Evolutionary conservation across 1,140 invertebrate genomes (phyloP).

Genomic region (Aphaenogaster floridana): DNA sequence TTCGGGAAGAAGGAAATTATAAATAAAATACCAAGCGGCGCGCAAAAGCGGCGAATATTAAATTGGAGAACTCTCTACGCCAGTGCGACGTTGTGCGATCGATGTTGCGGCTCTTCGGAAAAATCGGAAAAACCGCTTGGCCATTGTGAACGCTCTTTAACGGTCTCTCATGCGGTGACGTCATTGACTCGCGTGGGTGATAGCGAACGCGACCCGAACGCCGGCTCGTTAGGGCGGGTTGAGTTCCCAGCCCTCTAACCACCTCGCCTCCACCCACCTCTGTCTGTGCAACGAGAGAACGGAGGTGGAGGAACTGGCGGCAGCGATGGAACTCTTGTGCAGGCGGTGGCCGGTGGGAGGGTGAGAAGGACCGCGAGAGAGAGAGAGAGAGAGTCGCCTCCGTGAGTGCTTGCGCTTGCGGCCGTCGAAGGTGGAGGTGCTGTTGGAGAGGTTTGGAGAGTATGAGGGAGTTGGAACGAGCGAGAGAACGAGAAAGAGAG

Average conservation of each 20-base stretch:
- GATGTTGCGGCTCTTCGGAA: not conserved
- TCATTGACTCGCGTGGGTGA: slow-evolving; percentile 74
- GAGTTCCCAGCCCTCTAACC: slow-evolving; percentile 48
- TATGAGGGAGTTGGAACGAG: slow-evolving; percentile 26
- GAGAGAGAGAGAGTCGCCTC: slow-evolving; percentile 60
- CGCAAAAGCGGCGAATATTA: not conserved
- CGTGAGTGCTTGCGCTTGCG: slow-evolving; percentile 64
- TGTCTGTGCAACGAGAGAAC: slow-evolving; percentile 42
- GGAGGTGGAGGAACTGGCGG: slow-evolving; percentile 37
- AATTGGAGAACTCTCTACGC: not conserved
- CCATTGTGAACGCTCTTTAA: slow-evolving; percentile 63
- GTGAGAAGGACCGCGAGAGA: slow-evolving; percentile 42
- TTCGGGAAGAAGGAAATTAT: not conserved
- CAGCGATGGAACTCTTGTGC: slow-evolving; percentile 44
- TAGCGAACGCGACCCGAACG: slow-evolving; percentile 67
- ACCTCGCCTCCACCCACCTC: slow-evolving; percentile 42
- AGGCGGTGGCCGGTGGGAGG: slow-evolving; percentile 36
- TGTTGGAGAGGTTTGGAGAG: slow-evolving; percentile 41
- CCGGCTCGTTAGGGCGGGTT: slow-evolving; percentile 66
- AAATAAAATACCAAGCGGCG: not conserved
- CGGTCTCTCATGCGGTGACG: slow-evolving; percentile 62
- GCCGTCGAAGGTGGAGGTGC: slow-evolving; percentile 55
- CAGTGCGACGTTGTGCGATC: not conserved
- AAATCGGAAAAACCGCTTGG: slow-evolving; percentile 23
- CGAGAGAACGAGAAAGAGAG: not conserved